phyloP scores from a whole-genome alignment of 2,113 vertebrate genomes.

The Furnarius figulus region DNA sequence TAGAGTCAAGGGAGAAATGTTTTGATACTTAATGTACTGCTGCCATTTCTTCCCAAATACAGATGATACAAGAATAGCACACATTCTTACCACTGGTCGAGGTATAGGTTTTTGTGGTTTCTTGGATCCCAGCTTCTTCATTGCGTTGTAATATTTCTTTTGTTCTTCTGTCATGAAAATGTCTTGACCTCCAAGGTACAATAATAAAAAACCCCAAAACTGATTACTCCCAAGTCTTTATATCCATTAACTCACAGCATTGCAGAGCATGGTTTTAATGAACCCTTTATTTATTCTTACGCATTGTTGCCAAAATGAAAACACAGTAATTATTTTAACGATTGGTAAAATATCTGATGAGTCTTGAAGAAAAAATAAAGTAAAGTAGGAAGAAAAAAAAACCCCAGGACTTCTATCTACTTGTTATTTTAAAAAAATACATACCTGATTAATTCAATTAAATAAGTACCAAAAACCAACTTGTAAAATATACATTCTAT shows the following conservation, averaged over 20 bases:
- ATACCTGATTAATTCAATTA: not conserved
- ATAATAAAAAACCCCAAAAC: slow-evolving; percentile 49
- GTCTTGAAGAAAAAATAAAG: not conserved
- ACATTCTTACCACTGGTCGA: slow-evolving; percentile 73
- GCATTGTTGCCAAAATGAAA: not conserved
- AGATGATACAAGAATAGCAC: not conserved
- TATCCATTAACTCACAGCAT: not conserved
- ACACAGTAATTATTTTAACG: not conserved
- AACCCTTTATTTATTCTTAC: not conserved
- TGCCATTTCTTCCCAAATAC: not conserved
- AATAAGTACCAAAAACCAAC: fast-evolving
- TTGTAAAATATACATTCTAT: not conserved
- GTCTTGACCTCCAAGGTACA: slow-evolving; percentile 87
- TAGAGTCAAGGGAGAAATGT: not conserved
- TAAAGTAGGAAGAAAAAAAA: not conserved
- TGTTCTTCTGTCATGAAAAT: slow-evolving; percentile 88
- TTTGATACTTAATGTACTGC: not conserved
- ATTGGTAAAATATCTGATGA: not conserved
- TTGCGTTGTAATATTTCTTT: slow-evolving; percentile 86
- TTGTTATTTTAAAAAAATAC: not conserved
- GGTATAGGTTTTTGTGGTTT: slow-evolving; percentile 86
- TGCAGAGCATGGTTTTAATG: not conserved
- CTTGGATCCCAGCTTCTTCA: slow-evolving; percentile 85
- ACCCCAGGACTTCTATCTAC: not conserved
- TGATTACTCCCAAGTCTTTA: slow-evolving; percentile 61